phyloP scores from a whole-genome alignment of 2,113 vertebrate genomes.

The Typhlomys cinereus region DNA sequence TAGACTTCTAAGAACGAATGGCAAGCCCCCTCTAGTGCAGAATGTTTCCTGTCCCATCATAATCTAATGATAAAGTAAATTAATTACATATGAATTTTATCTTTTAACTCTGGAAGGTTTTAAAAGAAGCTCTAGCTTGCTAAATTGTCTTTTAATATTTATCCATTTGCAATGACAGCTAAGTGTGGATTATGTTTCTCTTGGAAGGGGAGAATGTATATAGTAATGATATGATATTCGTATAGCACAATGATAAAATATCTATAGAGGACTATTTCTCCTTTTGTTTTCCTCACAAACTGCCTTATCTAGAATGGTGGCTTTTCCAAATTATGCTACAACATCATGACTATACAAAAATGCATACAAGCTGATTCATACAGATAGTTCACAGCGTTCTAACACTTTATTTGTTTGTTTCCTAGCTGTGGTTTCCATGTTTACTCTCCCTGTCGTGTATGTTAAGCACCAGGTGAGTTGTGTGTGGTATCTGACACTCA shows the following conservation, averaged over 20 bases:
- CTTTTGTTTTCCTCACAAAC: neutral
- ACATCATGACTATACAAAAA: neutral
- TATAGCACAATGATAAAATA: neutral
- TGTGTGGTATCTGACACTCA: accelerated
- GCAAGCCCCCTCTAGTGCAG: neutral
- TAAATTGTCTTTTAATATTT: neutral
- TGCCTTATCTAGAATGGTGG: neutral
- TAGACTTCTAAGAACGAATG: neutral
- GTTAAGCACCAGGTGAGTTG: conserved; percentile 97
- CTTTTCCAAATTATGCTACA: neutral
- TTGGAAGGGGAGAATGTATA: neutral
- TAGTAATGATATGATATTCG: too few relatives aligned
- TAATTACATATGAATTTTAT: conserved; percentile 1
- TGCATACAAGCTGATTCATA: neutral
- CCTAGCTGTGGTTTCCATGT: conserved; percentile 97
- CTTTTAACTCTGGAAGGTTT: neutral
- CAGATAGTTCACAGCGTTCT: conserved; percentile 55
- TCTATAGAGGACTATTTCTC: neutral
- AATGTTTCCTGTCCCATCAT: neutral
- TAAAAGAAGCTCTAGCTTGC: neutral
- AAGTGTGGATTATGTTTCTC: neutral
- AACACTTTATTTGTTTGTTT: conserved; percentile 75
- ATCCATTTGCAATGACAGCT: neutral
- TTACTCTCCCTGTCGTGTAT: conserved; percentile 97
- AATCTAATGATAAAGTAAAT: neutral